phyloP scores from a whole-genome alignment of 2,888 invertebrate genomes.

The Eugnorisma glareosa region DNA sequence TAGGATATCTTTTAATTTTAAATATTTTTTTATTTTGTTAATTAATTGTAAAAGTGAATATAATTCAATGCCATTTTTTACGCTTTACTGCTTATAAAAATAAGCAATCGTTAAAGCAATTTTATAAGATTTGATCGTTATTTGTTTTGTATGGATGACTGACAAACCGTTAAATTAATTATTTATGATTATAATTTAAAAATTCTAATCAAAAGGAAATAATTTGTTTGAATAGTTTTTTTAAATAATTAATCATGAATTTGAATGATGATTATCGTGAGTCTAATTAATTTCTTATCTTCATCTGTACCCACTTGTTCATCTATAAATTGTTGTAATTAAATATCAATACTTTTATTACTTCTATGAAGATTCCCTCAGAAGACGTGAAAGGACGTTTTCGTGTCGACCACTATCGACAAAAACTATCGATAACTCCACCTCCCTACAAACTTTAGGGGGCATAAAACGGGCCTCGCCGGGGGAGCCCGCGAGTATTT shows the following conservation, averaged over 20 bases:
- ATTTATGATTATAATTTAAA: background rate
- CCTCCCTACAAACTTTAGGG: conserved; percentile 66
- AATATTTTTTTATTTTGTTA: background rate
- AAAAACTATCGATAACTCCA: conserved; percentile 51
- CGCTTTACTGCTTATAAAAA: too few relatives aligned
- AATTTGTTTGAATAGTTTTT: too few relatives aligned
- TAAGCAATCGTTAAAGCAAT: background rate
- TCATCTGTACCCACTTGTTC: background rate
- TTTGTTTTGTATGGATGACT: conserved; percentile 4
- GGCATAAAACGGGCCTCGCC: conserved; percentile 67
- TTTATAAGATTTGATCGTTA: background rate
- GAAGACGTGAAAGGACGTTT: background rate
- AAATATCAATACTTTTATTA: too few relatives aligned
- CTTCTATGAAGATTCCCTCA: too few relatives aligned
- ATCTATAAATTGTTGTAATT: background rate
- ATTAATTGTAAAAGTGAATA: background rate
- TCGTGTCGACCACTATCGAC: conserved; percentile 36
- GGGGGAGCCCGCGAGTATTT: conserved; percentile 74
- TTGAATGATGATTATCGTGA: background rate
- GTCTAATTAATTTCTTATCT: background rate
- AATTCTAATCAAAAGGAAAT: background rate
- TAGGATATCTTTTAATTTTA: background rate
- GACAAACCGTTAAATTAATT: conserved; percentile 34
- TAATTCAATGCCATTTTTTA: background rate
- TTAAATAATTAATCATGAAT: background rate